Evolutionary conservation across 2,888 invertebrate species (phyloP).

Genomic region (Tiliacea citrago): DNA sequence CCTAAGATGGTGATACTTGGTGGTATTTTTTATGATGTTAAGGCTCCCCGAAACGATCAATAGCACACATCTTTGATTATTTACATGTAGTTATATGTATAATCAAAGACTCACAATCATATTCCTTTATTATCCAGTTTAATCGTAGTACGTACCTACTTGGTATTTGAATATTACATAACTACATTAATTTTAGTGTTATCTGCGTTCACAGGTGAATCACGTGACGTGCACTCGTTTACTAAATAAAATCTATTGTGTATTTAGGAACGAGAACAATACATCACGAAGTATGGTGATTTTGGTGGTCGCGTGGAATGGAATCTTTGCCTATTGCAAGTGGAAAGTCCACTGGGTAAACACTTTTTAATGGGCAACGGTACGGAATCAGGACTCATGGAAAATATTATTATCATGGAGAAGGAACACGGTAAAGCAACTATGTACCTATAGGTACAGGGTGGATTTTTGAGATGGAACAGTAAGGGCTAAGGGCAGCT

Average conservation of each 20-base stretch:
- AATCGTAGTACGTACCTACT: not conserved
- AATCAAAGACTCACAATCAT: too few species aligned
- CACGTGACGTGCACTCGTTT: not conserved
- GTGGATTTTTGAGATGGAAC: too few species aligned
- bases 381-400: slow-evolving; percentile 66
- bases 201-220: slow-evolving; percentile 4
- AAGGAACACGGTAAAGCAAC: slow-evolving; percentile 54
- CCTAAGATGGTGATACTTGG: too few species aligned
- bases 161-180: slow-evolving; percentile 32
- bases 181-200: slow-evolving; percentile 1
- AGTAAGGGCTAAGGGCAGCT: too few species aligned
- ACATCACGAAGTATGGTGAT: slow-evolving; percentile 67
- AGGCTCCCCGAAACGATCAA: too few species aligned
- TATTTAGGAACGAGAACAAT: slow-evolving; percentile 70
- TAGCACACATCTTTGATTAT: too few species aligned
- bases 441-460: slow-evolving; percentile 5
- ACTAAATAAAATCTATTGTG: slow-evolving; percentile 20
- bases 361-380: slow-evolving; percentile 72
- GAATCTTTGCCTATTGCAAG: slow-evolving; percentile 69
- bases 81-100: too few species aligned
- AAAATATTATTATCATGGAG: slow-evolving; percentile 68
- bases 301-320: slow-evolving; percentile 69
- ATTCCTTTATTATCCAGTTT: too few species aligned
- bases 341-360: slow-evolving; percentile 67
- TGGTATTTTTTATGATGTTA: too few species aligned